Evolutionary conservation across 2,113 vertebrate genomes (phyloP), one percentile per base, ranked within the genome.

Genomic region (Dissostichus mawsoni): DNA sequence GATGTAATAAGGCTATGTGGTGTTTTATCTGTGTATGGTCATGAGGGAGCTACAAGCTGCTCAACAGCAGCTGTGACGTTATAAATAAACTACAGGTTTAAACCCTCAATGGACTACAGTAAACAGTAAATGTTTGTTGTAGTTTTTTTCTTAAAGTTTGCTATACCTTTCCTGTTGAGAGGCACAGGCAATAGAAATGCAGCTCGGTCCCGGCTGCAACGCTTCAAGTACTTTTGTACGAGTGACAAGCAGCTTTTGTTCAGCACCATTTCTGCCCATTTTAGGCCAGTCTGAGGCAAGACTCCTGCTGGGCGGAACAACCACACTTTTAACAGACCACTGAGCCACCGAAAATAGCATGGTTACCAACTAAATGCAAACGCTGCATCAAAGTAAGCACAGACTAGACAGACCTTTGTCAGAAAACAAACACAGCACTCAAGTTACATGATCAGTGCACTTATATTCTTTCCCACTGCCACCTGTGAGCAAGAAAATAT

Each of bases 301-400:
- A 92, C 91, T 94, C 92, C 94, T 94, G 93, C 93, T 94, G 94
- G 94, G 94, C 91, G 92, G 92, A 93, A 94, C 91, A 93, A 94
- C 90, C 92, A 94, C 93, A 93, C 94, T 94, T 92, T 93, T 91
- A 93, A 93, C 92, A 94, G 90, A 93, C 93, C 92, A 90, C 92
- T 78, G 90, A 92, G 91, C 92, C 90, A 90, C 92, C 92, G 81
- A 92, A 91, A 94, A 92, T 92, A 94, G 91, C 87, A 94, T 90
- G 82, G 88, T 92, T 92, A 91, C 92, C 90, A 82, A 83, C 90
- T 90, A 93, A 88, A 92, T 70, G 84, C 82, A 71, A 76, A 83
- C 85, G 81, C 92, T 87, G 91, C 87, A 85, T 92, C 91, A 93
- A 83, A 92, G 89, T 87, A 90, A 92, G 88, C 85, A 92, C 81